These are phyloP conservation scores for Daptonema setosum DNA, from an alignment of 2,888 invertebrate genomes.

Conservation along the genomic window DNA sequence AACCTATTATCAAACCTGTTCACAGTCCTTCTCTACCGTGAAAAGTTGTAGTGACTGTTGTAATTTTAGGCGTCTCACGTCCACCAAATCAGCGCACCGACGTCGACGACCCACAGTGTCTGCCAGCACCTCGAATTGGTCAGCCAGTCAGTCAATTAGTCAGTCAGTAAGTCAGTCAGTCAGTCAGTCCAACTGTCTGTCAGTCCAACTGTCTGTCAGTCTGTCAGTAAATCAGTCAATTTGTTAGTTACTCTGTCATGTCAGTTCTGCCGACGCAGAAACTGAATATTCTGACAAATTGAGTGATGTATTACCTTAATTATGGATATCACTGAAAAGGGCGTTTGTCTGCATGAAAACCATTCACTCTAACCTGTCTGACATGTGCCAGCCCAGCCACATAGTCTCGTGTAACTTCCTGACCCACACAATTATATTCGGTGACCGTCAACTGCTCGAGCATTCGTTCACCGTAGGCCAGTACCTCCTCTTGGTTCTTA, in stretches of 20 bases:
- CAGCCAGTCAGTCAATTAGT: too few relatives aligned
- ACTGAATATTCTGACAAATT: too few relatives aligned
- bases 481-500: constrained; percentile 43
- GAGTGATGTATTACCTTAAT: too few relatives aligned
- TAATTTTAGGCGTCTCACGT: constrained; percentile 50
- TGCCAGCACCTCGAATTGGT: neutral
- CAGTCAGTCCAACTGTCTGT: too few relatives aligned
- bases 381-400: constrained; percentile 49
- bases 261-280: too few relatives aligned
- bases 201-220: too few relatives aligned
- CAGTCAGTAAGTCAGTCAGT: too few relatives aligned
- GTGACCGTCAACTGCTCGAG: constrained; percentile 45
- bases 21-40: constrained; percentile 51
- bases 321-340: too few relatives aligned
- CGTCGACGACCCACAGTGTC: constrained; percentile 38
- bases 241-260: too few relatives aligned
- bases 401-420: constrained; percentile 42
- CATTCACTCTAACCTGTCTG: constrained; percentile 46
- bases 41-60: constrained; percentile 53
- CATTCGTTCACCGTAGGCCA: constrained; percentile 51
- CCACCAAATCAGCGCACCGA: constrained; percentile 45
- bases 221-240: too few relatives aligned
- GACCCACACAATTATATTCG: constrained; percentile 51
- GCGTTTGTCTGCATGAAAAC: too few relatives aligned
- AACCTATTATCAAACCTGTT: constrained; percentile 37